Evolutionary conservation across 2,888 invertebrate species (phyloP).

Genomic region (Drosophila picticornis): DNA sequence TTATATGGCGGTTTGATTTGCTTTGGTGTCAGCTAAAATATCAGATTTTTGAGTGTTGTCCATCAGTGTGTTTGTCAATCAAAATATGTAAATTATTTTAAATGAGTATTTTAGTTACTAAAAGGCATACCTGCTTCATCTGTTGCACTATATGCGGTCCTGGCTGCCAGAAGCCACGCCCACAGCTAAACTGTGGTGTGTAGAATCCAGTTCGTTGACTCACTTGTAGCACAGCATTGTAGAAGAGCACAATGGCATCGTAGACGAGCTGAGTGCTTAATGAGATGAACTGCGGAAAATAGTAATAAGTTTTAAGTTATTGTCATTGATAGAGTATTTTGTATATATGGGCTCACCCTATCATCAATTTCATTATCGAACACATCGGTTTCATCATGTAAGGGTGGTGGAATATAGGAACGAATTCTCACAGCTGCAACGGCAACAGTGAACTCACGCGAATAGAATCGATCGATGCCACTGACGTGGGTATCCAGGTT

Average conservation of each 20-base stretch:
- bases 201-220: constrained; percentile 55
- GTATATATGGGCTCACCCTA: constrained; percentile 32
- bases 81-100: not conserved
- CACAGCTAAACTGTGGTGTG: constrained; percentile 72
- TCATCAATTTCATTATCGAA: constrained; percentile 62
- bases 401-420: constrained; percentile 69
- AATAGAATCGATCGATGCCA: constrained; percentile 71
- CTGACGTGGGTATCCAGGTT: constrained; percentile 85
- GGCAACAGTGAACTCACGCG: constrained; percentile 64
- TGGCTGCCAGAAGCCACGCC: constrained; percentile 85
- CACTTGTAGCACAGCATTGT: constrained; percentile 90
- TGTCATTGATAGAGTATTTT: not conserved
- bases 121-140: constrained; percentile 87
- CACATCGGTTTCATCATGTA: constrained; percentile 75
- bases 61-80: not conserved
- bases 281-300: constrained; percentile 50
- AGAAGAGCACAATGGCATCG: constrained; percentile 96
- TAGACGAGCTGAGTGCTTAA: constrained; percentile 89
- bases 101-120: not conserved
- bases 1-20: constrained; percentile 87
- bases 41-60: not conserved
- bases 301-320: not conserved
- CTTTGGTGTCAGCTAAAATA: constrained; percentile 87
- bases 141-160: constrained; percentile 88
- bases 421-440: constrained; percentile 71